phyloP scores from a whole-genome alignment of 1,140 invertebrate species.

The Brachionus asplanchnoidis region DNA sequence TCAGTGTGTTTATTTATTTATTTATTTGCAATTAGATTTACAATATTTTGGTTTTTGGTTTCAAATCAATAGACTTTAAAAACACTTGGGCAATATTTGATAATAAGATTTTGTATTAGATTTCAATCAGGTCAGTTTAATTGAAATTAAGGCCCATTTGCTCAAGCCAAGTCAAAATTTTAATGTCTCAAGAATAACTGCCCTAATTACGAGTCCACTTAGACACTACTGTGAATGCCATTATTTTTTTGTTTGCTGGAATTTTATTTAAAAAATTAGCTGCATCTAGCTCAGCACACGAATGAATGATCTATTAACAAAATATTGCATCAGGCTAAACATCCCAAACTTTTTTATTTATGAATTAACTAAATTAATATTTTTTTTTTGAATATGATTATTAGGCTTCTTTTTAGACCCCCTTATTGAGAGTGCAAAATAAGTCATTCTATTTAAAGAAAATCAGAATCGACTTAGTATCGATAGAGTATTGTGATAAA shows the following conservation, averaged over 20 bases:
- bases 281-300: neutral
- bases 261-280: neutral
- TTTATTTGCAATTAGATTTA: conserved; percentile 23
- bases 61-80: neutral
- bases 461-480: no score
- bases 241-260: neutral
- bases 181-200: neutral
- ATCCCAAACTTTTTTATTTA: no score
- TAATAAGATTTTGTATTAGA: conserved; percentile 2
- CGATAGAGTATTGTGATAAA: no score
- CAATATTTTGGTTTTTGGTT: conserved; percentile 1
- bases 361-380: no score
- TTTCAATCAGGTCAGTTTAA: neutral
- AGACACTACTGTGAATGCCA: neutral
- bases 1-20: conserved; percentile 9
- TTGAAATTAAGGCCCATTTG: neutral
- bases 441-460: no score
- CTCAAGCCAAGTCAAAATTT: neutral
- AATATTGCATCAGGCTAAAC: no score
- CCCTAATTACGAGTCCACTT: neutral
- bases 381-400: no score
- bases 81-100: neutral
- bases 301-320: no score
- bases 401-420: no score
- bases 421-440: no score